Conservation (phyloP, 2,888 invertebrate genomes). For the Gandaritis pyraliata region DNA sequence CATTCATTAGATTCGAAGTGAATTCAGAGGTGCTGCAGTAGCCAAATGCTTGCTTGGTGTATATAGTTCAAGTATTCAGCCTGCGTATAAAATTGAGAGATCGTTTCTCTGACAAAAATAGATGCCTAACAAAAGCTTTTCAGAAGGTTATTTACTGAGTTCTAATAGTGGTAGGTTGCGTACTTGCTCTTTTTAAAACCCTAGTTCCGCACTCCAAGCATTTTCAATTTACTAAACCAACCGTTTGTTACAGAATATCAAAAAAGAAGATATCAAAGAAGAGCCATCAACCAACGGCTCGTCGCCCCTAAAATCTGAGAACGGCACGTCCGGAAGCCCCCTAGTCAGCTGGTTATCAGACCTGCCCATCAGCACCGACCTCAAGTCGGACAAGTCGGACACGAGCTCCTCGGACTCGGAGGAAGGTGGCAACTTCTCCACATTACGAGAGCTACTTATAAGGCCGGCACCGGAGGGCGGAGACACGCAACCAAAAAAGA, state of each 20-base stretch:
- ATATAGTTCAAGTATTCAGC: no score
- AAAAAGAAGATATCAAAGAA: slow-evolving; percentile 80
- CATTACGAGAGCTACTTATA: slow-evolving; percentile 91
- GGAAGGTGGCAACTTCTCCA: slow-evolving; percentile 91
- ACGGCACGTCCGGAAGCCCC: slow-evolving; percentile 69
- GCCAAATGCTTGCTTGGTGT: no score
- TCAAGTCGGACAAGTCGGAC: slow-evolving; percentile 78
- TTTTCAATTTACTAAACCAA: background rate
- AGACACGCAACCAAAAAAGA: slow-evolving; percentile 77
- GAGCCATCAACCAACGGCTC: slow-evolving; percentile 72
- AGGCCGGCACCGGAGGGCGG: slow-evolving; percentile 86
- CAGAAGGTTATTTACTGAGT: no score
- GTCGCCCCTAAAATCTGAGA: slow-evolving; percentile 75
- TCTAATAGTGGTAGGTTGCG: no score
- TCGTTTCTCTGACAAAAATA: no score
- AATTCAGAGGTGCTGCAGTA: no score
- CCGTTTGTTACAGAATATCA: slow-evolving; percentile 67
- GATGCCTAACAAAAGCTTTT: no score
- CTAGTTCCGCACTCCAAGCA: no score
- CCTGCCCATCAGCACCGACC: slow-evolving; percentile 64
- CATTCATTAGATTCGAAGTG: no score
- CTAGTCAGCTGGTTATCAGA: slow-evolving; percentile 75
- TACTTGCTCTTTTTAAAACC: no score
- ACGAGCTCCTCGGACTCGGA: slow-evolving; percentile 87
- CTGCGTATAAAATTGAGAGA: no score